These are phyloP conservation scores for Rhinolophus ferrumequinum DNA, from an alignment of 2,113 vertebrate species.

Conservation along the genomic window DNA sequence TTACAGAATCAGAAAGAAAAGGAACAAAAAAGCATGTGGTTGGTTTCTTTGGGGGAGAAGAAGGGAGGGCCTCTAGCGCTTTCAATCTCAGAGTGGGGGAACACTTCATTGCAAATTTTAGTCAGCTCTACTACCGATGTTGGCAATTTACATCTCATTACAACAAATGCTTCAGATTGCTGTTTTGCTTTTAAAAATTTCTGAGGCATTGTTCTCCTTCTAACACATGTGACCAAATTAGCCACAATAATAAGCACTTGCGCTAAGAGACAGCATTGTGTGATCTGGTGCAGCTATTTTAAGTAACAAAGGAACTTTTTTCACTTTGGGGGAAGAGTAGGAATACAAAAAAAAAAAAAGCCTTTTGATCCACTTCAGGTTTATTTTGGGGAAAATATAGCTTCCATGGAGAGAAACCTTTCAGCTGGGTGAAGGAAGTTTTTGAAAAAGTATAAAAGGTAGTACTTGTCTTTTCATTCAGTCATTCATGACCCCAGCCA, in stretches of 20 bases:
- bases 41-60: slow-evolving; percentile 33
- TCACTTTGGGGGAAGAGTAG: slow-evolving; percentile 68
- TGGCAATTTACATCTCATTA: slow-evolving; percentile 83
- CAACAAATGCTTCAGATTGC: slow-evolving; percentile 78
- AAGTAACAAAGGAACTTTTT: slow-evolving; percentile 77
- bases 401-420: slow-evolving; percentile 60
- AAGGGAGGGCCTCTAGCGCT: slow-evolving; percentile 51
- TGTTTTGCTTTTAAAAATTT: slow-evolving; percentile 82
- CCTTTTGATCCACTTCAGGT: slow-evolving; percentile 72
- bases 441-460: slow-evolving; percentile 52
- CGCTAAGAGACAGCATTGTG: slow-evolving; percentile 49
- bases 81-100: slow-evolving; percentile 56
- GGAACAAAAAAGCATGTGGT: slow-evolving; percentile 14
- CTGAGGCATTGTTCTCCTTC: slow-evolving; percentile 79
- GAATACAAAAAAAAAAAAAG: slow-evolving; percentile 26
- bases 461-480: slow-evolving; percentile 48
- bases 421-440: slow-evolving; percentile 59
- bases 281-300: slow-evolving; percentile 73
- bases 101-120: slow-evolving; percentile 70
- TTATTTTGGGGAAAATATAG: slow-evolving; percentile 76
- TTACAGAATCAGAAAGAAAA: slow-evolving; percentile 35
- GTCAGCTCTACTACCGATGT: slow-evolving; percentile 45
- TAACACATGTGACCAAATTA: slow-evolving; percentile 82
- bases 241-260: slow-evolving; percentile 80
- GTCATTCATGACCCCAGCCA: slow-evolving; percentile 38